Evolutionary conservation across 2,888 invertebrate genomes (phyloP).

Genomic region (Mongoloraphidia duomilia): DNA sequence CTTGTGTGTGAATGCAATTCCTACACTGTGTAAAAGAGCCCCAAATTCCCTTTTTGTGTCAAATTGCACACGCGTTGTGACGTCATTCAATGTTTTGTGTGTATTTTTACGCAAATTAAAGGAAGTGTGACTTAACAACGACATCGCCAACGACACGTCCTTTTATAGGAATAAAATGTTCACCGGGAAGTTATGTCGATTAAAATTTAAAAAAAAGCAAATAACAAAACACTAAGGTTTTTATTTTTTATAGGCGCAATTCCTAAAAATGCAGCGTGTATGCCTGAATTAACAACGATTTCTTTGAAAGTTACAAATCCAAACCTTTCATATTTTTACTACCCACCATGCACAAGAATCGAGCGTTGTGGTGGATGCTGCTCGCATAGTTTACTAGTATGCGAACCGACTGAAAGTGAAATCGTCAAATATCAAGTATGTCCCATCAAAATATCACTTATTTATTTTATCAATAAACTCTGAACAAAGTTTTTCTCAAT

Average conservation of each 20-base stretch:
- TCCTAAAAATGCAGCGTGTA: constrained; percentile 30
- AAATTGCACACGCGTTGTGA: too few species aligned
- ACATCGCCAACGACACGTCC: too few species aligned
- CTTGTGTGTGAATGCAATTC: too few species aligned
- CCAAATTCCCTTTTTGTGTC: too few species aligned
- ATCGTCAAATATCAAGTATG: constrained; percentile 39
- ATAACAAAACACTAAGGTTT: not conserved
- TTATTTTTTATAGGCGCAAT: constrained; percentile 9
- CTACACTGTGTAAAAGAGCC: too few species aligned
- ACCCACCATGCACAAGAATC: constrained; percentile 50
- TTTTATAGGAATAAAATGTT: too few species aligned
- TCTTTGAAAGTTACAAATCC: constrained; percentile 31
- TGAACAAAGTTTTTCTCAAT: not conserved
- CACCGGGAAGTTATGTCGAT: too few species aligned
- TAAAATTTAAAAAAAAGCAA: not conserved
- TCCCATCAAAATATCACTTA: not conserved
- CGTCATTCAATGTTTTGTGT: too few species aligned
- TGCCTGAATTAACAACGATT: constrained; percentile 30
- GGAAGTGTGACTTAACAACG: too few species aligned
- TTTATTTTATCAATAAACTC: not conserved
- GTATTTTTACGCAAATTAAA: too few species aligned
- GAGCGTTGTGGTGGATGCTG: constrained; percentile 63
- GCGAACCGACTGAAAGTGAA: constrained; percentile 43
- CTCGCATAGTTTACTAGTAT: constrained; percentile 38
- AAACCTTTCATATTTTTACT: constrained; percentile 33